Evolutionary conservation across 2,888 invertebrate genomes (phyloP), one percentile per base, ranked within the genome.

Genomic region (Chrysolina haemoptera): DNA sequence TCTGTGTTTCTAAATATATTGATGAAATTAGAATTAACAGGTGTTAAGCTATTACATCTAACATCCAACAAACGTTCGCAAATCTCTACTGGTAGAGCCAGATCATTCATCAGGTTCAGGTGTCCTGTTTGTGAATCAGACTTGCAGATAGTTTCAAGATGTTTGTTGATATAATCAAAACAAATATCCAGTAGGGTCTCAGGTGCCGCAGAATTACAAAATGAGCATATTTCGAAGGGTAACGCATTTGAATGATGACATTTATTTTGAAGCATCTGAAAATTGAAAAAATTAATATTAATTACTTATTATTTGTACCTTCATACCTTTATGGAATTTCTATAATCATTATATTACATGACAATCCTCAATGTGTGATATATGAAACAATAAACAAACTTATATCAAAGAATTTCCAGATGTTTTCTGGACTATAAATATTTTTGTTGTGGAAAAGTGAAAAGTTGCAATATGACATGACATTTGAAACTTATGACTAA

Each of bases 51-150:
- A 75, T 87, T 89, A 78, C 92, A 91, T 77, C 91, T 91, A 48
- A 89, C 87, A 71, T 91, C 88, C 14, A 95, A 87, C 72, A 95
- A 88, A 81, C 90, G 90, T 84, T 95, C 94, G 83, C 94, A 94
- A 79, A 95, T 91, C 86, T 94, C 94, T 67, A 90, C 90, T 0
- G 94, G 94, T 41, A 95, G 86, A 64, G 91, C 89, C 70, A 94
- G 87, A 71, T 92, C 92, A 74, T 92, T 90, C 78, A 89, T 89
- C 11, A 94, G 86, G 79, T 88, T 88, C 84, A 89, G 89, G 78
- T 90, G 89, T 8, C 82, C 82, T 18, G 79, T 73, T 53, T 64
- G 50, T 22, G 70, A 70, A 81, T 90, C 90, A 72, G 87, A 84
- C 75, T 87, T 88, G 78, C 92, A 91, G 80, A 94, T 91, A 41